Evolutionary conservation across 2,888 invertebrate species (phyloP).

Genomic region (Harpalus rubripes): DNA sequence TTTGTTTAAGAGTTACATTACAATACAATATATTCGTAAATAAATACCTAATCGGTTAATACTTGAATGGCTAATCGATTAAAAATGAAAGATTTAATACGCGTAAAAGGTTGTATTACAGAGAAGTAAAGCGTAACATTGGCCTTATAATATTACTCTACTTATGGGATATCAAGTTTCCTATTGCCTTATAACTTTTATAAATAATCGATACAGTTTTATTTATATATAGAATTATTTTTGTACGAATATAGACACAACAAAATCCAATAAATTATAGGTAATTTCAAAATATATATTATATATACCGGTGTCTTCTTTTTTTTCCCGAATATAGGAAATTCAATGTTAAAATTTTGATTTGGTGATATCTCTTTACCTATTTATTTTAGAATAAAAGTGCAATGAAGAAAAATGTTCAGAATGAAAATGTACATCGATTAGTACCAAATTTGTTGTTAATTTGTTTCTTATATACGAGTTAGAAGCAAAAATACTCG

Average conservation of each 20-base stretch:
- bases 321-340: too few relatives aligned
- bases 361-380: too few relatives aligned
- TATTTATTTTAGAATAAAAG: too few relatives aligned
- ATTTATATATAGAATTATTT: neutral
- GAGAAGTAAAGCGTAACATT: conserved; percentile 19
- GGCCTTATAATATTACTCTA: conserved; percentile 16
- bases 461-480: too few relatives aligned
- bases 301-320: too few relatives aligned
- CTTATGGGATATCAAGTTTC: conserved; percentile 1
- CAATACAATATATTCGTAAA: neutral
- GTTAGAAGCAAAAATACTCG: too few relatives aligned
- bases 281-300: neutral
- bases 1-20: neutral
- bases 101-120: conserved; percentile 21
- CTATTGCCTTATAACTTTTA: conserved; percentile 9
- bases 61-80: conserved; percentile 4
- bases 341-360: too few relatives aligned
- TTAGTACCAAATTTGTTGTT: too few relatives aligned
- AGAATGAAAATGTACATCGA: too few relatives aligned
- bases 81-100: conserved; percentile 19
- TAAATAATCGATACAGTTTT: conserved; percentile 25
- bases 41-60: neutral
- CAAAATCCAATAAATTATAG: neutral
- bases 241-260: neutral
- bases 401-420: too few relatives aligned